A percentile compares a stretch with the other conserved stretches of the same genome.
phyloP scores from a whole-genome alignment of 2,888 invertebrate genomes.

The Macroteleia sp. region DNA sequence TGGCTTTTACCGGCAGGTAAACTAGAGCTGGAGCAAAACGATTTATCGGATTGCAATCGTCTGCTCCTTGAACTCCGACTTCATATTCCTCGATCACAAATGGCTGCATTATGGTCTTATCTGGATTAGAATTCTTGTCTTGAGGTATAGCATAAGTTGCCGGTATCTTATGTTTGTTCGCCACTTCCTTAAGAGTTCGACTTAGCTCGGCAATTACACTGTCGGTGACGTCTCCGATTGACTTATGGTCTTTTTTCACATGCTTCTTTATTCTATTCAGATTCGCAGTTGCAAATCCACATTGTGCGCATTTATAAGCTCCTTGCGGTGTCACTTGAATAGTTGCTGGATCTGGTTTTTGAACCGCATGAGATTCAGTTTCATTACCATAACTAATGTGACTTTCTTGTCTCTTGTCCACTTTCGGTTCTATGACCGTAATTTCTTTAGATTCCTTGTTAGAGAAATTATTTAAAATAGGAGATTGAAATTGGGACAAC shows the following conservation, averaged over 20 bases:
- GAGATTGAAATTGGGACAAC: slow-evolving; percentile 76
- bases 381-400: slow-evolving; percentile 72
- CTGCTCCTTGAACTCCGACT: slow-evolving; percentile 76
- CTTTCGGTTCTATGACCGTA: slow-evolving; percentile 74
- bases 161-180: slow-evolving; percentile 86
- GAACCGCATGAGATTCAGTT: slow-evolving; percentile 84
- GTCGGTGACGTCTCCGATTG: slow-evolving; percentile 79
- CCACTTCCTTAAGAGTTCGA: slow-evolving; percentile 85
- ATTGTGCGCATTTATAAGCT: slow-evolving; percentile 81
- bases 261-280: slow-evolving; percentile 83
- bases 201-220: slow-evolving; percentile 84
- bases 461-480: slow-evolving; percentile 67
- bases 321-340: slow-evolving; percentile 82
- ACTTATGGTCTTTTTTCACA: slow-evolving; percentile 84
- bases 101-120: slow-evolving; percentile 95
- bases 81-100: slow-evolving; percentile 91
- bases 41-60: slow-evolving; percentile 75
- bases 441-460: slow-evolving; percentile 71
- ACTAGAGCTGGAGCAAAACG: slow-evolving; percentile 96
- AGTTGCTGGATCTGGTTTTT: slow-evolving; percentile 84
- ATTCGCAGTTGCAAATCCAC: slow-evolving; percentile 80
- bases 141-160: slow-evolving; percentile 88
- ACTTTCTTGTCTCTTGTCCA: slow-evolving; percentile 82
- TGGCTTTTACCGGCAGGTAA: slow-evolving; percentile 95
- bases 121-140: slow-evolving; percentile 80